Evolutionary conservation across 2,797 vertebrate species (phyloP).

Genomic region (Eremophila alpestris): DNA sequence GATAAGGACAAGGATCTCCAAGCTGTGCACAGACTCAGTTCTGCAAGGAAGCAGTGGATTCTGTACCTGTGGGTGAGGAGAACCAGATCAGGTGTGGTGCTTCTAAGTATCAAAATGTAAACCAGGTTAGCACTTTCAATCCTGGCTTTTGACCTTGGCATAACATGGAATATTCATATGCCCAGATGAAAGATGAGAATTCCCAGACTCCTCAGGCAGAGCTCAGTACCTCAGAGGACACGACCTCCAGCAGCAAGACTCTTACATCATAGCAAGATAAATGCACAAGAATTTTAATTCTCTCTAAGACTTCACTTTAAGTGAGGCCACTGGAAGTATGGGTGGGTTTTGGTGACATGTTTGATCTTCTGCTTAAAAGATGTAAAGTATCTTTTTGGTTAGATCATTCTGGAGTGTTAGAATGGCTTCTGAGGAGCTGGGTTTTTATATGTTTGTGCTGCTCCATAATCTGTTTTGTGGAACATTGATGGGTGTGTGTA

Average conservation of each 20-base stretch:
- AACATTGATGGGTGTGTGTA: not conserved
- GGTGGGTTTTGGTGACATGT: not conserved
- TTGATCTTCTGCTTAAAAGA: constrained; percentile 9
- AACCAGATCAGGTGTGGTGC: not conserved
- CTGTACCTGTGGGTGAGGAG: not conserved
- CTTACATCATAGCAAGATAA: not conserved
- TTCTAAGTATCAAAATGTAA: constrained; percentile 41
- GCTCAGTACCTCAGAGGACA: not conserved
- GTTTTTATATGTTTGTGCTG: not conserved
- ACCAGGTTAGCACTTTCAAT: not conserved
- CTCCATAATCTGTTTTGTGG: not conserved
- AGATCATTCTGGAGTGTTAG: not conserved
- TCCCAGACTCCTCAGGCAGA: not conserved
- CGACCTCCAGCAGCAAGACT: not conserved
- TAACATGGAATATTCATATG: constrained; percentile 45
- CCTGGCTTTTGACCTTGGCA: constrained; percentile 41
- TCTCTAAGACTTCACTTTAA: not conserved
- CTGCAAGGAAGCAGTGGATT: not conserved
- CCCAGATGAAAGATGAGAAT: constrained; percentile 8
- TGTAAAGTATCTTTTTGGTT: not conserved
- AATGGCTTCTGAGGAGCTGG: not conserved
- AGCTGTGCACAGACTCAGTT: not conserved
- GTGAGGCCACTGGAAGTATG: not conserved
- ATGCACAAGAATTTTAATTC: not conserved
- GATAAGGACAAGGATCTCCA: not conserved